Evolutionary conservation across 1,140 invertebrate genomes (phyloP), one percentile per base, ranked within the genome.

Genomic region (Lepidurus couesii): DNA sequence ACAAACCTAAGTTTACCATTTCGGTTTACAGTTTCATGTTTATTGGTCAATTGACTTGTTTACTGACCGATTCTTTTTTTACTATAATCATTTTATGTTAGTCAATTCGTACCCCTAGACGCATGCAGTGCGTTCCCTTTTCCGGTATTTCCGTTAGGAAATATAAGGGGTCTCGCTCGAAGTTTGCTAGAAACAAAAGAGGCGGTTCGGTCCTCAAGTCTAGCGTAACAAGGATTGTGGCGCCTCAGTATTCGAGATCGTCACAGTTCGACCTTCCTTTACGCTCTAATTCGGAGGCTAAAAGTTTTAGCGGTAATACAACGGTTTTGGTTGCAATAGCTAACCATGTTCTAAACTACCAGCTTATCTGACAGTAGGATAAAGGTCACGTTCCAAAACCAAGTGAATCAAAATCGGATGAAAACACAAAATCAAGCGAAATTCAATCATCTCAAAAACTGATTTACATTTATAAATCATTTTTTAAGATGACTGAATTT

Each of bases 181-280:
- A 65, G 53, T 34, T 34, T 34, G 34, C 9, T 65, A 65, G 53
- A 65, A 65, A 65, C 53, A 65, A 65, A n/a, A 65, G 53, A 65
- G 53, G 0, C 8, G 53, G 53, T 16, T 65, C 9, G 53, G n/a
- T 65, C n/a, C 21, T 65, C 53, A 65, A 65, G n/a, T 65, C 53
- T 65, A 65, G 53, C 53, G 53, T 65, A 21, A 65, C 53, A 65
- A 65, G 53, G 53, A 65, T 65, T 65, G 53, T 21, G 2, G 53
- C 53, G 8, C 53, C 21, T 16, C 53, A 65, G 5, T 65, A 65
- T 65, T 65, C 21, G 53, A 65, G 53, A 65, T 65, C 53, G 53
- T 65, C 53, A 65, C 53, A 65, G 53, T 65, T 65, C 53, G 53
- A 65, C 53, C 53, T 65, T 65, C 53, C 53, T 65, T 65, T 65